These are phyloP conservation scores for Eleutherodactylus coqui DNA, from an alignment of 2,797 vertebrate genomes.

Conservation along the genomic window DNA sequence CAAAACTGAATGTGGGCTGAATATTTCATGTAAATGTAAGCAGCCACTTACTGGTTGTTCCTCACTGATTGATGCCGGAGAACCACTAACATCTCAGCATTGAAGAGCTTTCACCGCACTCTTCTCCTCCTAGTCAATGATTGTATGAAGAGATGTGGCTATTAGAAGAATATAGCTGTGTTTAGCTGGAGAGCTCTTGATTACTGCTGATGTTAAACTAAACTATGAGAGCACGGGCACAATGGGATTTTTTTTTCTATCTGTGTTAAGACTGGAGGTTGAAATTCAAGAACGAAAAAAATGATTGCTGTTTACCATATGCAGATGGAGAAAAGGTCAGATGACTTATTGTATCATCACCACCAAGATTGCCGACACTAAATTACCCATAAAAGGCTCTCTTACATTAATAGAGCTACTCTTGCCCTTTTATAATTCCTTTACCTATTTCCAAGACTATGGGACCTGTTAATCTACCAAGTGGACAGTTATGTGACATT, in stretches of 20 bases:
- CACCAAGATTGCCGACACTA: too few species aligned
- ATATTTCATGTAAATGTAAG: conserved; percentile 99
- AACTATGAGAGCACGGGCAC: conserved; percentile 70
- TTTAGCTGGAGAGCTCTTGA: conserved; percentile 96
- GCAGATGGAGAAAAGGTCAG: conserved; percentile 22
- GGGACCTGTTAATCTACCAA: not conserved
- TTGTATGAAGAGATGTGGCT: conserved; percentile 86
- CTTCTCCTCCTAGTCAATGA: conserved; percentile 75
- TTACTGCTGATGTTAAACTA: conserved; percentile 89
- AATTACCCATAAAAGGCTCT: not conserved
- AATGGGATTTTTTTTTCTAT: conserved; percentile 34
- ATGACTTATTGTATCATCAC: conserved; percentile 21
- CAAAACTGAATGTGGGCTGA: conserved; percentile 96
- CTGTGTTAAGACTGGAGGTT: conserved; percentile 20
- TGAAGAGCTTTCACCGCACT: conserved; percentile 87
- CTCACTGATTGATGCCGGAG: conserved; percentile 94
- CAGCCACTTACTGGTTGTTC: conserved; percentile 93
- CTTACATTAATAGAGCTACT: not conserved
- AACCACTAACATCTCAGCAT: conserved; percentile 90
- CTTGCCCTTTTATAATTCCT: not conserved
- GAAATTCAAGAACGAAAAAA: conserved; percentile 17
- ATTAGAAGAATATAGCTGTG: conserved; percentile 89
- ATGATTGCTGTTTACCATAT: conserved; percentile 38
- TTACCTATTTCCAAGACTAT: not conserved
- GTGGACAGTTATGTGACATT: not conserved